phyloP scores from a whole-genome alignment of 2,113 vertebrate genomes.

The Vanacampus margaritifer region DNA sequence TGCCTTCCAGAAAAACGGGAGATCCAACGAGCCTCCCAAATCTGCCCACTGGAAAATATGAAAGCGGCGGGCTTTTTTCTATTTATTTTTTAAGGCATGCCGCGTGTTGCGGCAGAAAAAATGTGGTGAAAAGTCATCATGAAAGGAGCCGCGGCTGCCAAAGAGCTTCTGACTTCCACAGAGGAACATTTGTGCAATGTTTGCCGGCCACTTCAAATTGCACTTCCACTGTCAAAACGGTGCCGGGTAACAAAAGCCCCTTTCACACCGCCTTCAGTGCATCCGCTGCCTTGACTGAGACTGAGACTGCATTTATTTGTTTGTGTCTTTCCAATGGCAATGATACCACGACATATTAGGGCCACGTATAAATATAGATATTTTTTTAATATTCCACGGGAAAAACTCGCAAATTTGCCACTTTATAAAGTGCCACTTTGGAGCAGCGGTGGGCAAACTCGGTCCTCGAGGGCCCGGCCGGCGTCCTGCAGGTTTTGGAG shows the following conservation, averaged over 20 bases:
- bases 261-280: neutral
- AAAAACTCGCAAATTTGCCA: no score
- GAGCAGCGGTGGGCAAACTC: no score
- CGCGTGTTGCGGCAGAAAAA: slow-evolving; percentile 68
- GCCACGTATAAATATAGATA: no score
- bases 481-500: no score
- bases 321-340: neutral
- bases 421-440: no score
- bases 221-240: slow-evolving; percentile 4
- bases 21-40: slow-evolving; percentile 48
- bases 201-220: slow-evolving; percentile 64
- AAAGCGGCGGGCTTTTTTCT: slow-evolving; percentile 22
- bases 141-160: slow-evolving; percentile 63
- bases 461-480: no score
- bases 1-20: slow-evolving; percentile 53
- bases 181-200: slow-evolving; percentile 53
- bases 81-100: slow-evolving; percentile 31
- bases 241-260: neutral
- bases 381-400: no score
- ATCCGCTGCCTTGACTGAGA: neutral
- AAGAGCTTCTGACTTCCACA: slow-evolving; percentile 58
- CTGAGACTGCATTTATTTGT: neutral
- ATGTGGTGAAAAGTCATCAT: slow-evolving; percentile 74
- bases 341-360: no score
- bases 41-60: slow-evolving; percentile 57